Conservation (phyloP, 2,113 vertebrate species). For the Ibidorhyncha struthersii region DNA sequence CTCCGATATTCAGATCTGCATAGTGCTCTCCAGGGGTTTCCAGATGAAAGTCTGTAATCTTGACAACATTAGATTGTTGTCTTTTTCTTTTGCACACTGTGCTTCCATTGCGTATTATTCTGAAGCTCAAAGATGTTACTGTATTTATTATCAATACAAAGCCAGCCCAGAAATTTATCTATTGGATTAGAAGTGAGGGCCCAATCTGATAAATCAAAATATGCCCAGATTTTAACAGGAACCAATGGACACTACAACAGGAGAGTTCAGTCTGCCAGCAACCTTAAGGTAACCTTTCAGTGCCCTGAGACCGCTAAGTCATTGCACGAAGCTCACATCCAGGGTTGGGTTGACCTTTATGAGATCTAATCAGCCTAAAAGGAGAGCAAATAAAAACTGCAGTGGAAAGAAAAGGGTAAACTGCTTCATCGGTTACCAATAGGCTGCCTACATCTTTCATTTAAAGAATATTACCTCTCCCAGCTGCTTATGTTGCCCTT, state of each 20-base stretch:
- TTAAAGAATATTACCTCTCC: background rate
- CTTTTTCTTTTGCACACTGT: background rate
- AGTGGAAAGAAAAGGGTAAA: background rate
- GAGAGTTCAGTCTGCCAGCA: background rate
- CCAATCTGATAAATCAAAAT: background rate
- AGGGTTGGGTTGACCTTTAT: background rate
- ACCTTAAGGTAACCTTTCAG: background rate
- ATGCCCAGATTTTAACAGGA: background rate
- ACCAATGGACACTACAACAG: background rate
- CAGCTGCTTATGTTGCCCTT: background rate
- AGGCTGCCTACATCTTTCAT: background rate
- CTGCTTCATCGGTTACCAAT: background rate
- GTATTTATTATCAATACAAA: background rate
- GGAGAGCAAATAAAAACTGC: background rate
- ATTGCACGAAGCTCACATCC: background rate
- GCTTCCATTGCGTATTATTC: background rate
- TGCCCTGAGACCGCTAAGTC: background rate
- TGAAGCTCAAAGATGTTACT: background rate
- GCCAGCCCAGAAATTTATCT: background rate
- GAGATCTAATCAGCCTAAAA: background rate
- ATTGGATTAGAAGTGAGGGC: background rate
- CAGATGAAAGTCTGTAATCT: background rate
- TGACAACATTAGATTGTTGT: background rate
- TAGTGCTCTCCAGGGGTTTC: background rate
- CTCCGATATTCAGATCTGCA: background rate